phyloP scores from a whole-genome alignment of 2,113 vertebrate genomes.

The Caranx ignobilis region DNA sequence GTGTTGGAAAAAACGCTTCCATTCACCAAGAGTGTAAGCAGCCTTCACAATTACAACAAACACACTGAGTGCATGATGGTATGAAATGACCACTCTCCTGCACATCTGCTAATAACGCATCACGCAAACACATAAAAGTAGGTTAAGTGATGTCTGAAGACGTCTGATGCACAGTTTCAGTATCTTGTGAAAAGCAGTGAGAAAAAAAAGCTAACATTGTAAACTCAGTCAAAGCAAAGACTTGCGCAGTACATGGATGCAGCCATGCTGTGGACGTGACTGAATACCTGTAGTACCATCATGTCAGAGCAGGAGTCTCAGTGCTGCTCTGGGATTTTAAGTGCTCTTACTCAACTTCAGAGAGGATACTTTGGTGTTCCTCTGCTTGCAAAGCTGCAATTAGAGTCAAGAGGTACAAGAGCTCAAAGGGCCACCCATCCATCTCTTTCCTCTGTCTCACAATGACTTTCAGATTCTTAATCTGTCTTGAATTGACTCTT shows the following conservation, averaged over 20 bases:
- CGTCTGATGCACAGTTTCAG: background rate
- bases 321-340: background rate
- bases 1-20: background rate
- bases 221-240: too few species aligned
- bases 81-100: too few species aligned
- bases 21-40: background rate
- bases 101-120: too few species aligned
- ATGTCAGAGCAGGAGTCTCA: background rate
- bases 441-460: conserved; percentile 9
- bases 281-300: background rate
- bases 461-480: background rate
- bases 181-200: conserved; percentile 2
- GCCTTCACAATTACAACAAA: too few species aligned
- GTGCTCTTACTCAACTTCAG: conserved; percentile 21
- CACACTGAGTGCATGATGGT: too few species aligned
- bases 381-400: conserved; percentile 23
- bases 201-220: background rate
- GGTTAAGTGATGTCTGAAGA: background rate
- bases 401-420: conserved; percentile 42
- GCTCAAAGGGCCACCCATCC: background rate
- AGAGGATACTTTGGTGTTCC: conserved; percentile 23
- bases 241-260: background rate
- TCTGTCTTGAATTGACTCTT: background rate
- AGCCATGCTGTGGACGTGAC: background rate
- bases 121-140: too few species aligned